phyloP scores from a whole-genome alignment of 2,797 vertebrate species.

The Manis crassicaudata region DNA sequence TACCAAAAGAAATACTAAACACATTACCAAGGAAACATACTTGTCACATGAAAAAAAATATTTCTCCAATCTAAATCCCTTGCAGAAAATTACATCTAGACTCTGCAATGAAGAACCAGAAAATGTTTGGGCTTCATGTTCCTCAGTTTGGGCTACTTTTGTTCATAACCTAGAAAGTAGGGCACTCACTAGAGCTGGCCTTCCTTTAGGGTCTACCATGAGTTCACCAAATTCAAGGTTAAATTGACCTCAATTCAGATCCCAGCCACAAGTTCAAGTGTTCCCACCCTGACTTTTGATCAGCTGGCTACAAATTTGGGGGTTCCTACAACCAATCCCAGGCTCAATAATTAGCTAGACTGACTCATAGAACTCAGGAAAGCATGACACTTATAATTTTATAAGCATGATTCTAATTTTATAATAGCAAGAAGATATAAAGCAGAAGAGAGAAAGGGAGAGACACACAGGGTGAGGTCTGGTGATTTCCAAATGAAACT shows the following conservation, averaged over 20 bases:
- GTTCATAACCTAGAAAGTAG: neutral
- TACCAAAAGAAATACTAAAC: neutral
- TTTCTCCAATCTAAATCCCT: neutral
- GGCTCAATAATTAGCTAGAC: neutral
- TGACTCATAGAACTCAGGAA: neutral
- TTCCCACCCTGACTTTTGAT: neutral
- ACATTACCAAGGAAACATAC: neutral
- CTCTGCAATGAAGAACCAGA: neutral
- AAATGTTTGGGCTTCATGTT: neutral
- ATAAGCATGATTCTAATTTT: neutral
- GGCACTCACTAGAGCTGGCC: neutral
- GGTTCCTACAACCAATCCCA: neutral
- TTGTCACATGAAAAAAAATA: neutral
- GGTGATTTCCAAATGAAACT: neutral
- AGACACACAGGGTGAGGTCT: neutral
- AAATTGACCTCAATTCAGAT: neutral
- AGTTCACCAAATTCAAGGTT: neutral
- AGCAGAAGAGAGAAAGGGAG: neutral
- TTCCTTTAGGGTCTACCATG: neutral
- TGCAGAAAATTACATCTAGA: neutral
- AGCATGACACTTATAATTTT: neutral
- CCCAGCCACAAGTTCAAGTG: neutral
- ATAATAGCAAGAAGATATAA: neutral
- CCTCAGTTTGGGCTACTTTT: neutral
- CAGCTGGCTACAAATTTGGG: neutral